Evolutionary conservation across 2,888 invertebrate species (phyloP).

Genomic region (Cephus rjabovi): DNA sequence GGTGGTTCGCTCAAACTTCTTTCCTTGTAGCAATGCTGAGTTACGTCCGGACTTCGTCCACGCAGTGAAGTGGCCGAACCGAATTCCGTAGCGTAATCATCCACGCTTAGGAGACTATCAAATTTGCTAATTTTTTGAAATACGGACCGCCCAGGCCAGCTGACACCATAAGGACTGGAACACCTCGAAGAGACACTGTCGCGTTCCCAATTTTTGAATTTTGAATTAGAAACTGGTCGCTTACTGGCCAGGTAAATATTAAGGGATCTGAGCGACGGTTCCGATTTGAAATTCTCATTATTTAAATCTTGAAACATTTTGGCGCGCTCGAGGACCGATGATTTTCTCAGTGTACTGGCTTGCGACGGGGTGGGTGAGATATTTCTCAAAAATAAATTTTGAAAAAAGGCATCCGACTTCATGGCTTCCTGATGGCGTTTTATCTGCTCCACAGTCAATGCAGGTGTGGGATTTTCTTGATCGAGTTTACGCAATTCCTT

Average conservation of each 20-base stretch:
- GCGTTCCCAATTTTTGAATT: slow-evolving; percentile 77
- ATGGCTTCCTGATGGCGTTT: slow-evolving; percentile 72
- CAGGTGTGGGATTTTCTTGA: slow-evolving; percentile 32
- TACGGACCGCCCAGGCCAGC: slow-evolving; percentile 71
- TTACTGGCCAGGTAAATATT: slow-evolving; percentile 77
- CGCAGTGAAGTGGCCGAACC: slow-evolving; percentile 56
- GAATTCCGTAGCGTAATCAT: slow-evolving; percentile 54
- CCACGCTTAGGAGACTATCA: slow-evolving; percentile 55
- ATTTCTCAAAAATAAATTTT: slow-evolving; percentile 76
- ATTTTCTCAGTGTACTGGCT: slow-evolving; percentile 65
- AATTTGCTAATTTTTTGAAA: slow-evolving; percentile 58
- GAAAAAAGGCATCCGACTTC: slow-evolving; percentile 77
- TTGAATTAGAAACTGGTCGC: slow-evolving; percentile 79
- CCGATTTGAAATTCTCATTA: slow-evolving; percentile 65
- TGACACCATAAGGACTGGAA: slow-evolving; percentile 72
- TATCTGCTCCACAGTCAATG: slow-evolving; percentile 67
- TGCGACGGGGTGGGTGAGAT: slow-evolving; percentile 63
- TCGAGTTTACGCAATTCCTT: slow-evolving; percentile 41
- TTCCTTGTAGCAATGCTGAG: slow-evolving; percentile 63
- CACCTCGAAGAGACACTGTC: slow-evolving; percentile 68
- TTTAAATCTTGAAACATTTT: slow-evolving; percentile 74
- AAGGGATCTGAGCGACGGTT: slow-evolving; percentile 71
- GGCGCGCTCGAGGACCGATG: slow-evolving; percentile 77
- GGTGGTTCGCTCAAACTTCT: slow-evolving; percentile 77
- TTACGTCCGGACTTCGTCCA: slow-evolving; percentile 61